Base-by-base conservation (phyloP, 2,113 vertebrate genomes). In the Coregonus clupeaformis region DNA sequence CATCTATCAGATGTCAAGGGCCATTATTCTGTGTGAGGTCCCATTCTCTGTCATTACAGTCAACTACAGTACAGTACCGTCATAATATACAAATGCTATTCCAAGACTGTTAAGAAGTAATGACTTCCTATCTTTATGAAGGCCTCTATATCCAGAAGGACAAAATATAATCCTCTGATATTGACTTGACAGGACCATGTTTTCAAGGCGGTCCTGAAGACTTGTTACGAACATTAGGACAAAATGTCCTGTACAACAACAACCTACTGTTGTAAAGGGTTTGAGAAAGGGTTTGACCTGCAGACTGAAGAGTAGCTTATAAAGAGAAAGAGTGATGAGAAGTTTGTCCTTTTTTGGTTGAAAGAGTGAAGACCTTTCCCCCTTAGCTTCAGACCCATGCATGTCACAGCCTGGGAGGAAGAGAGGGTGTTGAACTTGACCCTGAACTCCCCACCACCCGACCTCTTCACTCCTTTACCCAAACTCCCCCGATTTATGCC, bases 341-440 rank as follows among this genome's bases (percentile, higher is more conserved):
- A 45, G 42, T 27, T 27, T 27, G 27, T 27, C 27, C 27, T 2
- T 27, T 27, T 45, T 76, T 83, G 72, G 77, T 71, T 66, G 65
- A 81, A 80, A 14, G 79, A 45, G 72, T 70, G 76, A 72, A 73
- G 71, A 72, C 71, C 69, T 85, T 86, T 78, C 82, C 79, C 81
- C 42, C 42, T 45, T 45, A 4, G 42, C 42, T 90, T 91, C 59
- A 24, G 7, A 62, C n/a, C 76, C 68, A 64, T 57, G 74, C 60
- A 30, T 82, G 66, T 82, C 76, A 80, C 63, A 83, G 6, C 55
- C 80, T 77, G 73, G 57, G 80, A 79, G 86, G 80, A 87, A 85
- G 74, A 84, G 63, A 78, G 68, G 64, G 68, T 55, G 79, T 77
- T 87, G 78, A 77, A 63, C 62, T 73, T 82, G 82, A 85, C 80